These are phyloP conservation scores for Bugula neritina DNA, from an alignment of 2,888 invertebrate species.

Conservation along the genomic window DNA sequence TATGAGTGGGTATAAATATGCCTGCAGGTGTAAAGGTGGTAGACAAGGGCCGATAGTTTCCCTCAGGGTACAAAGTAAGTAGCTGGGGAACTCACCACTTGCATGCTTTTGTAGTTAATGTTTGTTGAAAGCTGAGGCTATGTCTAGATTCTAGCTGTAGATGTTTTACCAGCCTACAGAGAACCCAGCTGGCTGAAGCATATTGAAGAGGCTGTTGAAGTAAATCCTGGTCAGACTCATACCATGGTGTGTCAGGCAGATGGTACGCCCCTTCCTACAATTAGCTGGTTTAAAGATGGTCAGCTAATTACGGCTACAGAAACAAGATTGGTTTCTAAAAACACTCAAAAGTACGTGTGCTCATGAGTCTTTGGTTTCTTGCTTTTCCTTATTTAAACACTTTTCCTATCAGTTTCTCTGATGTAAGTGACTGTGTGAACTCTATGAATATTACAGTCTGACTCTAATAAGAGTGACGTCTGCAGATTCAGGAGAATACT, in stretches of 20 bases:
- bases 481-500: not conserved
- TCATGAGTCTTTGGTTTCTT: no score
- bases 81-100: not conserved
- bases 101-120: no score
- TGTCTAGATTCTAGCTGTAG: no score
- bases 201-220: not conserved
- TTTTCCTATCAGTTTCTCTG: no score
- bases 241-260: conserved; percentile 34
- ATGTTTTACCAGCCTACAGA: no score
- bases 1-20: conserved; percentile 7
- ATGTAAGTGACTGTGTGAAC: no score
- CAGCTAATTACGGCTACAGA: not conserved
- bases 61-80: not conserved
- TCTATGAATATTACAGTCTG: not conserved
- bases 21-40: conserved; percentile 4
- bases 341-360: not conserved
- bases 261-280: conserved; percentile 36
- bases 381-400: no score
- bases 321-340: not conserved
- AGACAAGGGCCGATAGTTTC: not conserved
- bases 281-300: conserved; percentile 39
- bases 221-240: not conserved
- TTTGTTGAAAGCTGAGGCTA: no score
- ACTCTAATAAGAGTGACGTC: not conserved
- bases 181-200: not conserved